Evolutionary conservation across 2,113 vertebrate genomes (phyloP).

Genomic region (Pyxicephalus adspersus): DNA sequence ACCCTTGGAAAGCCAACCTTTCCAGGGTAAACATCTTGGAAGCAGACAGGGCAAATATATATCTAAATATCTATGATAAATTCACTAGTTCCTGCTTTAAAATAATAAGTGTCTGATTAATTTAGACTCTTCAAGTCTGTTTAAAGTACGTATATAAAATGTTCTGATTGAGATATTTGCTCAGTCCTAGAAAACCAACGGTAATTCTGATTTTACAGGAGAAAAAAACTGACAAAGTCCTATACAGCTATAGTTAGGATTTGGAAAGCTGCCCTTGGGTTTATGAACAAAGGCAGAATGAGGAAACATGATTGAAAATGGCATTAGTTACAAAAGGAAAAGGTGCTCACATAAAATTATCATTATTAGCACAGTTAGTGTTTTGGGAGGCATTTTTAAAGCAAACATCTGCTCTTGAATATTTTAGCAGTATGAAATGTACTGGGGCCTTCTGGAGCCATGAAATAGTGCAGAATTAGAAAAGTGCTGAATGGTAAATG

Average conservation of each 20-base stretch:
- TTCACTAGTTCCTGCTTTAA: neutral
- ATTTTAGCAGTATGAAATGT: neutral
- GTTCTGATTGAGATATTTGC: constrained; percentile 33
- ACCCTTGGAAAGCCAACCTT: neutral
- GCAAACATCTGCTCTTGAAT: constrained; percentile 12
- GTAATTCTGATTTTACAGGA: constrained; percentile 16
- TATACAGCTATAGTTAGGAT: constrained; percentile 23
- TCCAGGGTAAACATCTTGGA: neutral
- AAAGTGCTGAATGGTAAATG: too few relatives aligned
- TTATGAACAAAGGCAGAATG: constrained; percentile 28
- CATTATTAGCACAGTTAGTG: constrained; percentile 3
- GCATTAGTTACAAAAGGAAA: constrained; percentile 4
- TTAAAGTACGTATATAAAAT: constrained; percentile 9
- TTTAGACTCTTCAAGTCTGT: neutral
- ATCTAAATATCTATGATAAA: constrained; percentile 10
- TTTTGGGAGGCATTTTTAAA: constrained; percentile 16
- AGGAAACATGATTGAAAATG: constrained; percentile 18
- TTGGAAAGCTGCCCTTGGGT: constrained; percentile 21
- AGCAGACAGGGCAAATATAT: neutral
- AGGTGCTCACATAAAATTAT: neutral
- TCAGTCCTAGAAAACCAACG: constrained; percentile 14
- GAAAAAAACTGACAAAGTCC: neutral
- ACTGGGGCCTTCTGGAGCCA: too few relatives aligned
- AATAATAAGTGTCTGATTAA: neutral
- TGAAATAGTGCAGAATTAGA: too few relatives aligned